Evolutionary conservation across 1,140 invertebrate genomes (phyloP).

Genomic region (Asbolus verrucosus): DNA sequence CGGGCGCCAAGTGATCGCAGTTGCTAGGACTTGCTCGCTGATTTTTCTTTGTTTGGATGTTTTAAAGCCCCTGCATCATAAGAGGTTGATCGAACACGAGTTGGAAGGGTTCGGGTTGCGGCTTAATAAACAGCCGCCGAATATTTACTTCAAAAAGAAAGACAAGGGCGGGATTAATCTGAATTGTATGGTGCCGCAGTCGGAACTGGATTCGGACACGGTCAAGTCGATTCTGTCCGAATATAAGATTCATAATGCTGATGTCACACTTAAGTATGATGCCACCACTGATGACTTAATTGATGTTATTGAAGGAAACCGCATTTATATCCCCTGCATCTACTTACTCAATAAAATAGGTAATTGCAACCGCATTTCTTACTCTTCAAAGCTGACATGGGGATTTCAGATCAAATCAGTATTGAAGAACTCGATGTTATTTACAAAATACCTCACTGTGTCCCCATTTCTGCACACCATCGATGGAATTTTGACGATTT

Average conservation of each 20-base stretch:
- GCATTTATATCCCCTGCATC: conserved; percentile 98
- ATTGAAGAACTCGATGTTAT: conserved; percentile 98
- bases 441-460: conserved; percentile 99
- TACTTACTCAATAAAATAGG: conserved; percentile 99
- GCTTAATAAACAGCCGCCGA: conserved; percentile 97
- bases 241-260: conserved; percentile 99
- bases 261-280: conserved; percentile 94
- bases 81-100: conserved; percentile 96
- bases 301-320: conserved; percentile 98
- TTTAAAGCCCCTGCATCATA: conserved; percentile 96
- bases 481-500: conserved; percentile 99
- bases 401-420: conserved; percentile 84
- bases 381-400: background rate
- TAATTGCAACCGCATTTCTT: conserved; percentile 60
- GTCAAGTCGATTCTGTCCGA: conserved; percentile 97
- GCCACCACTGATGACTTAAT: conserved; percentile 98
- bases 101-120: conserved; percentile 98
- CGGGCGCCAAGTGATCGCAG: conserved; percentile 99
- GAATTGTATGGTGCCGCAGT: conserved; percentile 89
- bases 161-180: conserved; percentile 97
- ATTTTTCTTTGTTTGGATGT: conserved; percentile 99
- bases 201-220: conserved; percentile 94
- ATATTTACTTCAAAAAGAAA: conserved; percentile 96
- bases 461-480: conserved; percentile 99
- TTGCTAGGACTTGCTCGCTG: conserved; percentile 97